Evolutionary conservation across 1,140 invertebrate genomes (phyloP).

Genomic region (Sycophaga agraensis): DNA sequence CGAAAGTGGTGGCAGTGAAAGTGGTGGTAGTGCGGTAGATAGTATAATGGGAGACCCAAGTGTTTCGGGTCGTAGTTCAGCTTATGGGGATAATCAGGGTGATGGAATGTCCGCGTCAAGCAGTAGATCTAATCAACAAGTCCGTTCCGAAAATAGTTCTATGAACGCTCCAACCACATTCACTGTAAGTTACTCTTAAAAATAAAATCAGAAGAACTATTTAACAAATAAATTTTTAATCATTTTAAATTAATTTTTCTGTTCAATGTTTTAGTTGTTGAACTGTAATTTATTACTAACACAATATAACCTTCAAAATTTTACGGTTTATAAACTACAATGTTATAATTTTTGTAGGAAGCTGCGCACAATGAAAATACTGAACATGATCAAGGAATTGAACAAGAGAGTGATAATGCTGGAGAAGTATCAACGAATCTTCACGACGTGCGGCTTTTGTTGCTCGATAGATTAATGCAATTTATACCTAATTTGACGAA

Average conservation of each 20-base stretch:
- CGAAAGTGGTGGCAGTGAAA: slow-evolving; percentile 83
- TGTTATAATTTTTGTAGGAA: slow-evolving; percentile 31
- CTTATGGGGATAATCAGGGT: slow-evolving; percentile 72
- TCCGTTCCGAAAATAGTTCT: slow-evolving; percentile 61
- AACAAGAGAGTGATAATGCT: slow-evolving; percentile 46
- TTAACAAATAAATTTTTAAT: too few species aligned
- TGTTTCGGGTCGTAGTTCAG: slow-evolving; percentile 83
- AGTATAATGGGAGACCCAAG: slow-evolving; percentile 85
- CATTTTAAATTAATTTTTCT: slow-evolving; percentile 16
- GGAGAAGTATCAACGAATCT: slow-evolving; percentile 51
- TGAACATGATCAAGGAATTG: slow-evolving; percentile 39
- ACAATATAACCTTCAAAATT: too few species aligned
- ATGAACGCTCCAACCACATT: slow-evolving; percentile 58
- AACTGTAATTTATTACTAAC: too few species aligned
- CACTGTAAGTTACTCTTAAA: slow-evolving; percentile 51
- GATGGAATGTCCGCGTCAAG: slow-evolving; percentile 58
- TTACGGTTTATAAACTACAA: too few species aligned
- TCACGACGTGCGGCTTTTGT: slow-evolving; percentile 59
- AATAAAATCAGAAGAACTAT: too few species aligned
- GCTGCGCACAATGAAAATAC: slow-evolving; percentile 49
- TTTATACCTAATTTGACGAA: slow-evolving; percentile 65
- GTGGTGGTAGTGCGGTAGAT: slow-evolving; percentile 85
- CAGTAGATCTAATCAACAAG: slow-evolving; percentile 42
- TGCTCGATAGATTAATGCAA: slow-evolving; percentile 64
- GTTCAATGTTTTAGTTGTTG: too few species aligned